Evolutionary conservation across 1,140 invertebrate species (phyloP).

Genomic region (Bicyclus anynana): DNA sequence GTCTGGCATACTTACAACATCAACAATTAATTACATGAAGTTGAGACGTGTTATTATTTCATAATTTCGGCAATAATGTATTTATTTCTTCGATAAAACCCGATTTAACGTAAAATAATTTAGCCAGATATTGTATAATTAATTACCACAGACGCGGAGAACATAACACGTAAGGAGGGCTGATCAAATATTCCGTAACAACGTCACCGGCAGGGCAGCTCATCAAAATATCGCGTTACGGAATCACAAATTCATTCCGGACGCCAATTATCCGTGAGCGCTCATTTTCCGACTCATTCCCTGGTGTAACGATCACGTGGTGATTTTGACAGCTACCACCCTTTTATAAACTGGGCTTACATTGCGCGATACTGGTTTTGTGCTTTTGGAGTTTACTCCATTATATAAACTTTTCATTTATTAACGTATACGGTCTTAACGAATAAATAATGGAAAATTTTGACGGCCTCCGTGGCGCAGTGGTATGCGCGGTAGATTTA

Average conservation of each 20-base stretch:
- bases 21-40: too few species aligned
- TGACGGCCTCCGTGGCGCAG: too few species aligned
- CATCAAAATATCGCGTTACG: slow-evolving; percentile 72
- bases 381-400: neutral
- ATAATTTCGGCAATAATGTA: too few species aligned
- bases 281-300: slow-evolving; percentile 70
- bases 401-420: too few species aligned
- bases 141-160: neutral
- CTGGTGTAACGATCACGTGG: slow-evolving; percentile 70
- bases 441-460: too few species aligned
- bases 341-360: slow-evolving; percentile 18
- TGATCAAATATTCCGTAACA: slow-evolving; percentile 21
- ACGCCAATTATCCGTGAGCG: slow-evolving; percentile 69
- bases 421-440: too few species aligned
- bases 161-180: neutral
- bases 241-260: slow-evolving; percentile 67
- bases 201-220: slow-evolving; percentile 47
- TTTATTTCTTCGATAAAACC: too few species aligned
- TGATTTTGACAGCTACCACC: slow-evolving; percentile 67
- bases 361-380: neutral
- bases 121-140: neutral
- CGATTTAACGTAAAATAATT: too few species aligned
- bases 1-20: too few species aligned
- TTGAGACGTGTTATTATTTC: too few species aligned
- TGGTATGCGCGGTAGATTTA: too few species aligned